A percentile compares a stretch with the other conserved stretches of the same genome.
These are phyloP conservation scores for Orthosia gothica DNA, from an alignment of 2,888 invertebrate species.

Conservation along the genomic window DNA sequence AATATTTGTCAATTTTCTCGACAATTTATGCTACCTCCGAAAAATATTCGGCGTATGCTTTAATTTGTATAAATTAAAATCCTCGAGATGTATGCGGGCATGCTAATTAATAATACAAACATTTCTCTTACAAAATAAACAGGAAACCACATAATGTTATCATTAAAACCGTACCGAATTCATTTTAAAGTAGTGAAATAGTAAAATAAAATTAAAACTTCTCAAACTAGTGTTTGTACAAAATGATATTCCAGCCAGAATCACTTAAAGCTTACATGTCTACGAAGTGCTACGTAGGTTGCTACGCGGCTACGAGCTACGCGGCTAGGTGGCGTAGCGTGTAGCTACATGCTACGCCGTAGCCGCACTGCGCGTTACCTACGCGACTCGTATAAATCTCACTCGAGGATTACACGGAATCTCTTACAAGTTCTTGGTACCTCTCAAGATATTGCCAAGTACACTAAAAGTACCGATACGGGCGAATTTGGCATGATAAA, in stretches of 20 bases:
- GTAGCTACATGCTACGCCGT: slow-evolving; percentile 76
- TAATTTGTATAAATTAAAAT: slow-evolving; percentile 32
- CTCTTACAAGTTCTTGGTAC: slow-evolving; percentile 84
- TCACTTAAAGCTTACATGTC: slow-evolving; percentile 78
- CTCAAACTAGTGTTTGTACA: slow-evolving; percentile 68
- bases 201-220: slow-evolving; percentile 57
- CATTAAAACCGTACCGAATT: slow-evolving; percentile 31
- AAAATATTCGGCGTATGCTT: slow-evolving; percentile 20
- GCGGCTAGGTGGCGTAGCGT: slow-evolving; percentile 67
- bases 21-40: neutral
- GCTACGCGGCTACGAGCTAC: slow-evolving; percentile 38
- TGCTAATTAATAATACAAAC: slow-evolving; percentile 42
- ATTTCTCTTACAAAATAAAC: slow-evolving; percentile 28
- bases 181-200: slow-evolving; percentile 43
- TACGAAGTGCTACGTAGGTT: slow-evolving; percentile 72
- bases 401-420: slow-evolving; percentile 83
- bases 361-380: slow-evolving; percentile 86
- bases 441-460: slow-evolving; percentile 81
- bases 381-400: slow-evolving; percentile 86
- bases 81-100: slow-evolving; percentile 1
- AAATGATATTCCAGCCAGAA: slow-evolving; percentile 74
- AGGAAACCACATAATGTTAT: slow-evolving; percentile 29
- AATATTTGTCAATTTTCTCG: slow-evolving; percentile 5
- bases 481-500: slow-evolving; percentile 75
- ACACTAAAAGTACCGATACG: slow-evolving; percentile 79